Conservation (phyloP, 2,888 invertebrate genomes). For the Caenorhabditis virilis region DNA sequence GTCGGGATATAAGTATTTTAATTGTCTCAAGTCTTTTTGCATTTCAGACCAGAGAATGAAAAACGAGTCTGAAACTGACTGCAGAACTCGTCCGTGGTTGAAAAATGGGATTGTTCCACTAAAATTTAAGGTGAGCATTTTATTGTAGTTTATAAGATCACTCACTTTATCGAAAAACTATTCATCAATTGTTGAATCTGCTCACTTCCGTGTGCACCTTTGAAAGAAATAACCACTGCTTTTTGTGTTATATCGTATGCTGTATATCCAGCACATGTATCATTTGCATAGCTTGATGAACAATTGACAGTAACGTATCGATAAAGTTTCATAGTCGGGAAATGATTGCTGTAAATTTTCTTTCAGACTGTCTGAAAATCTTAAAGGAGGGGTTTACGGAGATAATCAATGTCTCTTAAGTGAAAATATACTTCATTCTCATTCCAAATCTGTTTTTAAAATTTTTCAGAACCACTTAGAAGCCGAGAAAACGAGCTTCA, state of each 20-base stretch:
- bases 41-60: conserved; percentile 24
- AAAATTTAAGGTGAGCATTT: conserved; percentile 4
- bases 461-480: too few species aligned
- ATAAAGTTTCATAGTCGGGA: conserved; percentile 20
- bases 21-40: conserved; percentile 7
- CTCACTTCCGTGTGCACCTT: conserved; percentile 25
- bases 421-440: too few species aligned
- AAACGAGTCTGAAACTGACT: conserved; percentile 18
- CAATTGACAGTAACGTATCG: conserved; percentile 9
- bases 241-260: conserved; percentile 12
- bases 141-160: background rate
- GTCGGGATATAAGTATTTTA: conserved; percentile 16
- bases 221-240: conserved; percentile 19
- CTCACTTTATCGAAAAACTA: conserved; percentile 5
- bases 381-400: too few species aligned
- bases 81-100: conserved; percentile 15
- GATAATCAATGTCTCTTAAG: too few species aligned
- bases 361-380: too few species aligned
- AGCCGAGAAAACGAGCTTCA: too few species aligned
- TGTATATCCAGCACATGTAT: conserved; percentile 22
- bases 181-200: conserved; percentile 6
- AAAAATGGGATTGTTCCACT: conserved; percentile 19
- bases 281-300: conserved; percentile 14
- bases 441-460: too few species aligned
- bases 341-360: conserved; percentile 24